Evolutionary conservation across 23 tunicate species (phyloP), one percentile per base, ranked within the genome.

Genomic region (Clavelina lepadiformis): DNA sequence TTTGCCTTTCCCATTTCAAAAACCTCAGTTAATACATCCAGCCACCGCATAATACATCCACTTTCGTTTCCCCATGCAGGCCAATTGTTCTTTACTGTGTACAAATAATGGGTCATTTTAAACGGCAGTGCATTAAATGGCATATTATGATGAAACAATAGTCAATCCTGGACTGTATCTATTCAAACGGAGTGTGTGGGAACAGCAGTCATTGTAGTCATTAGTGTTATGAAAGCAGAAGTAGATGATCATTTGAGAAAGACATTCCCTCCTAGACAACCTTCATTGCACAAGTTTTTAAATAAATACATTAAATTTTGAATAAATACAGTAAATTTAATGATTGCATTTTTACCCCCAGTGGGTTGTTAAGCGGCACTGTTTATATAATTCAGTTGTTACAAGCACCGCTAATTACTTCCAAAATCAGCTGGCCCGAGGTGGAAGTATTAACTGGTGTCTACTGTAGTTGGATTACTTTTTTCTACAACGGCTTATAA

Each of bases 271-370:
- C 73, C 73, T 20, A 67, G 36, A 24, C 73, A 67, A 67, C 46
- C 73, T 46, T 67, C 62, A 49, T 67, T 67, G 73, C 51, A 67
- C 73, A 67, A 28, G 28, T 67, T 67, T 49, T 67, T 67, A n/a
- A n/a, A n/a, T n/a, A n/a, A n/a, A n/a, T n/a, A n/a, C n/a, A 53
- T 21, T 63, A 27, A 36, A 28, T 27, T 8, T 53, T 63, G 15
- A 63, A 63, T 63, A 35, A 63, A 63, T 63, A 30, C 27, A 36
- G 68, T 36, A 63, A 63, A 35, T 63, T n/a, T 51, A 34, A 5
- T 63, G 68, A 63, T 50, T 15, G 68, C 30, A 63, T 63, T 63
- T 63, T 63, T 15, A 58, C 50, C 50, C 49, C 49, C 68, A 63
- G 20, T 50, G 26, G 25, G 20, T 18, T 15, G 20, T 19, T 21